Percentiles rank a stretch among this genome's conserved stretches.
Conservation (phyloP, 2,113 vertebrate genomes). For the Pogonocichla stellata region DNA sequence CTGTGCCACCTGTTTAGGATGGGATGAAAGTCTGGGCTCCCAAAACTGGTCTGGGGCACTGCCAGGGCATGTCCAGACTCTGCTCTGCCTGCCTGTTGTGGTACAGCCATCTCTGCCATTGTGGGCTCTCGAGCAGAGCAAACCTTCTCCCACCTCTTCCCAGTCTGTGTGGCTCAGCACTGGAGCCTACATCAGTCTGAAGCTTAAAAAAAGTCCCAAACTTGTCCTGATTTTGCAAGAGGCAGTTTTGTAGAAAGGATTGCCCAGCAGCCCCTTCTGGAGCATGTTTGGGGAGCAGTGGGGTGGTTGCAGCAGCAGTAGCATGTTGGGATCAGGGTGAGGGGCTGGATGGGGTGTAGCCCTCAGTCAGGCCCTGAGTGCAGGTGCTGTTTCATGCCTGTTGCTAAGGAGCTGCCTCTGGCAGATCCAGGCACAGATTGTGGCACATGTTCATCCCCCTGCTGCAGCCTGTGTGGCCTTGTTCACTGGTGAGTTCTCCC, state of each 20-base stretch:
- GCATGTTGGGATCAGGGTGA: rapidly evolving
- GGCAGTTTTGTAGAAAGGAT: background rate
- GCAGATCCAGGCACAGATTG: background rate
- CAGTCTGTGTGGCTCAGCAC: background rate
- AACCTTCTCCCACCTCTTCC: background rate
- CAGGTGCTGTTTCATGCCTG: background rate
- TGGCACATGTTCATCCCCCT: background rate
- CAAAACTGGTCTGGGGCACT: background rate
- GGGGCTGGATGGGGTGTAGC: background rate
- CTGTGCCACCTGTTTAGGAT: background rate
- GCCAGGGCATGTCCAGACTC: background rate
- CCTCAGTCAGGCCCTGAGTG: rapidly evolving
- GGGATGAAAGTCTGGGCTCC: background rate
- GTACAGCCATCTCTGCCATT: background rate
- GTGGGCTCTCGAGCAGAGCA: background rate
- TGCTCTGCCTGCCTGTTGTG: background rate
- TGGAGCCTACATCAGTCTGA: background rate
- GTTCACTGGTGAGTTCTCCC: background rate
- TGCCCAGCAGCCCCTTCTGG: background rate
- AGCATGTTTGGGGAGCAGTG: rapidly evolving
- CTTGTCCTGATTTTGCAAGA: background rate
- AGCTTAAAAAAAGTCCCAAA: background rate
- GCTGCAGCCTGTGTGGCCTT: background rate
- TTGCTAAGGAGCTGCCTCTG: background rate
- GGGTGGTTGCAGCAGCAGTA: background rate